Evolutionary conservation across 2,113 vertebrate species (phyloP), one percentile per base, ranked within the genome.

Genomic region (Urocolius indicus): DNA sequence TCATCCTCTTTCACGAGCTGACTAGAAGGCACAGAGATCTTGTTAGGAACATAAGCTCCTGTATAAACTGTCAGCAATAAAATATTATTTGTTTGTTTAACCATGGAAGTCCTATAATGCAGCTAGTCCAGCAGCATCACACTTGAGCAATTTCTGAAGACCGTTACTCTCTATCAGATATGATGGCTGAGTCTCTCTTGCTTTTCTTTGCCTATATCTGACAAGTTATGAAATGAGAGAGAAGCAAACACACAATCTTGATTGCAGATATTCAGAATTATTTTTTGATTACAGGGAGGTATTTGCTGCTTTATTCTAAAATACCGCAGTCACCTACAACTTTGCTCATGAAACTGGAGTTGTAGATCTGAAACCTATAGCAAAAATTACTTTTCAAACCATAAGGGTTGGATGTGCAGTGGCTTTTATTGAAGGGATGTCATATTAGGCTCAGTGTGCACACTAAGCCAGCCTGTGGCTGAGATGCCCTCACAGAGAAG

Each of bases 11-110:
- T 89, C 95, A 54, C 19, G 59, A 91, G 52, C 62, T 67, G 62
- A 45, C 84, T 72, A 13, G 13, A 92, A 87, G 90, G 84, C 82
- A 93, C 22, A 5, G 49, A 78, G 79, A 90, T 69, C 83, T 87
- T 74, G 65, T 85, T 68, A 95, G 59, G 72, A 83, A 92, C 87
- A 87, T 76, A 91, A 91, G 94, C 93, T 55, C 68, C 71, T 58
- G 36, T 45, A 85, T 62, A 75, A 94, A 90, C 81, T 92, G 93
- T 88, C 89, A 92, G 45, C 57, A 94, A 48, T 95, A 74, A 96
- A 86, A 73, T 26, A 48, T 34, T 68, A 72, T 80, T 97, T 97
- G 80, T 95, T 97, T 96, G 59, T 88, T 96, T 97, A 89, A 74
- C 36, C 62, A 34, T 69, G 49, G 45, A 87, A 84, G 49, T 36